Base-by-base conservation (phyloP, 2,888 invertebrate species). In the Mythimna impura region DNA sequence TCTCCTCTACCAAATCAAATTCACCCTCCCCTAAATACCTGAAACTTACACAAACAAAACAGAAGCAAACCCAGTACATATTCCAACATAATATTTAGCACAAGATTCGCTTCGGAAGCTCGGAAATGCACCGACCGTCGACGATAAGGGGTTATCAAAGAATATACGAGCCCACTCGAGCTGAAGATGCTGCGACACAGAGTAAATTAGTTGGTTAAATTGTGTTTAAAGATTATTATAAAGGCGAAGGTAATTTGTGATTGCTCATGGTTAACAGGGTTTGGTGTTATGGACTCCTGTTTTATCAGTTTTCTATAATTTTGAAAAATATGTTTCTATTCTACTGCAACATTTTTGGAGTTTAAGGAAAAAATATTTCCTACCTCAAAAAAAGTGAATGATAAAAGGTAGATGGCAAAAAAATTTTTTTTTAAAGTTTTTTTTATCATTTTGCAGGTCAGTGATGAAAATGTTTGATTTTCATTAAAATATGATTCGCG, bases 101-200 rank as follows among this genome's bases (percentile, higher is more conserved):
- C 52, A 72, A 83, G 72, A 80, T 73, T 78, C 61, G 73, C 63
- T 86, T 83, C 76, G 68, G 81, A 80, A 71, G 82, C 84, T 83
- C 62, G 86, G 84, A 82, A 88, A 89, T 89, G 90, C 89, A 88
- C 85, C 86, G 84, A 88, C 87, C 80, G 81, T 76, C 72, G 77
- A 62, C 88, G 93, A 93, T 92, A 93, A 92, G 89, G 86, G 90
- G 91, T 91, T 92, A 92, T 92, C 91, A 89, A 91, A 89, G 89
- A 91, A 92, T 89, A 91, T 91, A 91, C 88, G 89, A 87, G 86
- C 71, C 54, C 79, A 76, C 65, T 76, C 69, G 64, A 66, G 76
- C 66, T 71, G 83, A 80, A 83, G 80, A 81, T 62, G 80, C 43
- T 83, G 77, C 52, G 84, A 83, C 81, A 81, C 81, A 76, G 71